These are phyloP conservation scores for Pavo muticus DNA, from an alignment of 2,113 vertebrate species.

Conservation along the genomic window DNA sequence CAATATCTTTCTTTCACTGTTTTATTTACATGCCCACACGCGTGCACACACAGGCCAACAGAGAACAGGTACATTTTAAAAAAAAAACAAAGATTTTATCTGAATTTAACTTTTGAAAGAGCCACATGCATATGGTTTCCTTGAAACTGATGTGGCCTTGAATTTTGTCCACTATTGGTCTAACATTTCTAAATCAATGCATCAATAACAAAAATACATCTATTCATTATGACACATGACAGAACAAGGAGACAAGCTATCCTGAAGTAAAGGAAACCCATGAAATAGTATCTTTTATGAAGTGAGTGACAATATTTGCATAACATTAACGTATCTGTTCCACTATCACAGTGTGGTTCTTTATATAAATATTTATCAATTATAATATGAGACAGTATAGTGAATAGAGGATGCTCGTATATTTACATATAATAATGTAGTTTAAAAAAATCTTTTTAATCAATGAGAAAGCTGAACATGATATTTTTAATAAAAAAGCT, in stretches of 20 bases:
- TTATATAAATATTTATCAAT: not conserved
- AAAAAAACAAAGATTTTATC: slow-evolving; percentile 16
- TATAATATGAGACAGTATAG: not conserved
- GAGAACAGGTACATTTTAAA: slow-evolving; percentile 8
- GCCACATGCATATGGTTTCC: slow-evolving; percentile 41
- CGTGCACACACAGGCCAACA: slow-evolving; percentile 13
- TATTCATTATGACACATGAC: not conserved
- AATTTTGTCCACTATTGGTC: not conserved
- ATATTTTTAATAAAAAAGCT: slow-evolving; percentile 55
- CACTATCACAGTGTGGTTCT: slow-evolving; percentile 41
- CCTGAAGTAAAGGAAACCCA: not conserved
- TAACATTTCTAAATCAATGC: not conserved
- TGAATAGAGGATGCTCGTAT: not conserved
- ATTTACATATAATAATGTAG: slow-evolving; percentile 34
- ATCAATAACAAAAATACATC: not conserved
- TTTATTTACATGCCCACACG: slow-evolving; percentile 17
- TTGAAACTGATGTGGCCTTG: slow-evolving; percentile 10
- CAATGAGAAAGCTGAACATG: slow-evolving; percentile 51
- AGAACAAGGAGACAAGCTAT: not conserved
- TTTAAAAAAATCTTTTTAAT: slow-evolving; percentile 54
- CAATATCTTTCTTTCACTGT: slow-evolving; percentile 26
- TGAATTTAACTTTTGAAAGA: not conserved
- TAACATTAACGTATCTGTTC: slow-evolving; percentile 14
- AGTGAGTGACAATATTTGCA: slow-evolving; percentile 45
- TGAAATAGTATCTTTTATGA: slow-evolving; percentile 49